Percentiles rank a stretch among this genome's conserved stretches.
Evolutionary conservation across 2,888 invertebrate genomes (phyloP).

Genomic region (Flexamia atlantica): DNA sequence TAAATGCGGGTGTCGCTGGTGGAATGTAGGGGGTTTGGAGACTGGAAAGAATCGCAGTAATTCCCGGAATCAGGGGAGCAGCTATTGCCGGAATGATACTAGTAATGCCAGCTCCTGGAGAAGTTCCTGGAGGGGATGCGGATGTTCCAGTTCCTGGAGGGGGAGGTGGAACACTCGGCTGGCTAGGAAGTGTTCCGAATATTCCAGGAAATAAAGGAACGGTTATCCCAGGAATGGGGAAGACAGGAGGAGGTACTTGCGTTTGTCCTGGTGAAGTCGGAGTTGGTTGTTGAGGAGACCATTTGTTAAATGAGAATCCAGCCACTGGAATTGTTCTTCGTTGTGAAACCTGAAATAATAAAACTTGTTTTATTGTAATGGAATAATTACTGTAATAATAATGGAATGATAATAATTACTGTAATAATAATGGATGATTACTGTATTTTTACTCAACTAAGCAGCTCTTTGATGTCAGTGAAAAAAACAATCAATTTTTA

Average conservation of each 20-base stretch:
- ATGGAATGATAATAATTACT: no score
- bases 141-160: background rate
- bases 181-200: background rate
- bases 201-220: background rate
- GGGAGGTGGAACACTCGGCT: background rate
- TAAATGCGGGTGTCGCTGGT: background rate
- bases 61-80: background rate
- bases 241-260: background rate
- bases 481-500: no score
- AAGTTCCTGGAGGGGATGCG: background rate
- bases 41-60: constrained; percentile 1
- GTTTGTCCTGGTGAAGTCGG: background rate
- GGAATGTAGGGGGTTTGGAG: background rate
- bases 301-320: no score
- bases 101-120: background rate
- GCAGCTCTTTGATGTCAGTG: no score
- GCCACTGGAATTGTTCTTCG: background rate
- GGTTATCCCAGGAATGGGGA: constrained; percentile 11
- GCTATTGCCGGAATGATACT: background rate
- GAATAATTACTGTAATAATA: no score
- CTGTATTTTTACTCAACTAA: no score
- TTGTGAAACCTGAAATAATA: background rate
- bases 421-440: no score
- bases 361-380: no score
- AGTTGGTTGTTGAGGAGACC: no score